A percentile compares a stretch with the other conserved stretches of the same genome.
phyloP scores from a whole-genome alignment of 2,113 vertebrate genomes.

The Nothoprocta perdicaria region DNA sequence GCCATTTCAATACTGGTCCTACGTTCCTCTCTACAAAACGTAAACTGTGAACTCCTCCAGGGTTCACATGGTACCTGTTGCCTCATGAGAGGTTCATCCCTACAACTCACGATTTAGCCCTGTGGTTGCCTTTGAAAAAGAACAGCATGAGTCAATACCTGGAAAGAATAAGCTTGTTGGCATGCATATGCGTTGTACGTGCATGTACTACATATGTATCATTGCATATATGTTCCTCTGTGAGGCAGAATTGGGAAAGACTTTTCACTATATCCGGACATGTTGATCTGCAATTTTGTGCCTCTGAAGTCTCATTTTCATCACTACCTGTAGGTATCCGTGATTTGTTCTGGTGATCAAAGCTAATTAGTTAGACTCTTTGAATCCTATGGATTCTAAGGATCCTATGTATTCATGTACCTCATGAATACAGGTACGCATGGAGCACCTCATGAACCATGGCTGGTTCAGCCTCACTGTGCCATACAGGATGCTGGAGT shows the following conservation, averaged over 20 bases:
- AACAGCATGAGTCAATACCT: not conserved
- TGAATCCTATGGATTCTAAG: not conserved
- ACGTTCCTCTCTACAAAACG: not conserved
- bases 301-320: not conserved
- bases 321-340: not conserved
- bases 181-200: not conserved
- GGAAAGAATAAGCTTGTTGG: not conserved
- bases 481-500: not conserved
- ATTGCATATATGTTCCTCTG: not conserved
- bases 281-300: not conserved
- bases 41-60: not conserved
- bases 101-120: not conserved
- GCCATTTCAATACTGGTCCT: not conserved
- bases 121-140: not conserved
- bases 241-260: not conserved
- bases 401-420: no score
- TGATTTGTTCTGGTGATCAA: not conserved
- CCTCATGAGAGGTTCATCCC: accelerated
- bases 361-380: not conserved
- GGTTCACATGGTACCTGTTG: not conserved
- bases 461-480: not conserved
- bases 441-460: not conserved
- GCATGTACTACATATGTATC: not conserved
- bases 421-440: not conserved
- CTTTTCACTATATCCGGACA: not conserved